phyloP scores from a whole-genome alignment of 2,113 vertebrate genomes.

The Boulengeromyrus knoepffleri region DNA sequence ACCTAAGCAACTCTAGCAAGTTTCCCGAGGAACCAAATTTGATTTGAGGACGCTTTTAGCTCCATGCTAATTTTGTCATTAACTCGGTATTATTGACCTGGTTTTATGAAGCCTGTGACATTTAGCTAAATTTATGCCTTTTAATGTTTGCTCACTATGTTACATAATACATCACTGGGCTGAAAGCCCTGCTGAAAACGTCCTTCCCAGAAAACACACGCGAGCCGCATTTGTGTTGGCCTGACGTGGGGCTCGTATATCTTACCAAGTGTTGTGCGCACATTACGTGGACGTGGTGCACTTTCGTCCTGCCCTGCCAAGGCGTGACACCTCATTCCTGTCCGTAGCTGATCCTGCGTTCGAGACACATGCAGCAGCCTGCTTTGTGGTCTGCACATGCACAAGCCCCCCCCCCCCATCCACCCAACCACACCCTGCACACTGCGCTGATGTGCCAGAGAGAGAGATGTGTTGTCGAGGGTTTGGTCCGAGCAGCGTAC shows the following conservation, averaged over 20 bases:
- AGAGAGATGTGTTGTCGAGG: not conserved
- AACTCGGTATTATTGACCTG: not conserved
- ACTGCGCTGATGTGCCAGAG: not conserved
- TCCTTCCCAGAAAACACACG: not conserved
- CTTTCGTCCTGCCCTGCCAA: not conserved
- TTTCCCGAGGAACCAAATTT: not conserved
- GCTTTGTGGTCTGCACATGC: not conserved
- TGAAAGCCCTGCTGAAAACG: not conserved
- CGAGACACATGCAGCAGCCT: not conserved
- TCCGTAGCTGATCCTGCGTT: not conserved
- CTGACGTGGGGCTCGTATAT: not conserved
- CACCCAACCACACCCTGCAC: not conserved
- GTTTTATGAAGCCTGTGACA: not conserved
- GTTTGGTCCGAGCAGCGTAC: not conserved
- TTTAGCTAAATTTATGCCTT: not conserved
- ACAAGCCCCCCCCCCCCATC: not conserved
- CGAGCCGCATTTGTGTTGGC: not conserved
- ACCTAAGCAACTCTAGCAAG: not conserved
- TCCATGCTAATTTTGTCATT: not conserved
- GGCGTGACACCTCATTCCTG: not conserved
- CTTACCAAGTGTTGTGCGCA: not conserved
- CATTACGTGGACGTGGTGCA: not conserved
- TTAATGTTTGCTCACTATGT: not conserved
- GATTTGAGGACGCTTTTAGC: conserved; percentile 1
- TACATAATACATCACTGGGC: not conserved